Conservation (phyloP, 2,113 vertebrate genomes). For the Phyllostomus discolor region DNA sequence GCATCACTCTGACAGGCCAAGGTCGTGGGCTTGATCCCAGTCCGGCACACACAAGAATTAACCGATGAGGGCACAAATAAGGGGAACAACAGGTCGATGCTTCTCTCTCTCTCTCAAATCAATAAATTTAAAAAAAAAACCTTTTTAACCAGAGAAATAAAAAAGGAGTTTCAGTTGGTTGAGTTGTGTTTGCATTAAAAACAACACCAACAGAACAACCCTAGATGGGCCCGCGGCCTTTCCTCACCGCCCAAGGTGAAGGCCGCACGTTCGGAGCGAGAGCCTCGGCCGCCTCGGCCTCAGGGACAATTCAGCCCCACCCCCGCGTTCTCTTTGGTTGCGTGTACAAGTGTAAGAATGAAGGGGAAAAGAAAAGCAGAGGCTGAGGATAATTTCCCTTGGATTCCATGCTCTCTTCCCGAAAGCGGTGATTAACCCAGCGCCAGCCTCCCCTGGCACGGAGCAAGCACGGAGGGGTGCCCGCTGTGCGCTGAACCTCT, state of each 20-base stretch:
- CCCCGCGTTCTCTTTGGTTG: not conserved
- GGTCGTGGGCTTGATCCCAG: too few relatives aligned
- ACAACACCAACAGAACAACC: not conserved
- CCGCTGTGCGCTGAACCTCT: not conserved
- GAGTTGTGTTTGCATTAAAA: not conserved
- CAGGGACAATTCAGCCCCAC: not conserved
- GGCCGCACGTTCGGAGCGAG: not conserved
- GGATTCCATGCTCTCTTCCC: too few relatives aligned
- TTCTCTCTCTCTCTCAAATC: too few relatives aligned
- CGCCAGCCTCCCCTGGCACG: not conserved
- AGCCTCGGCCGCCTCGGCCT: not conserved
- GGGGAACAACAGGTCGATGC: too few relatives aligned
- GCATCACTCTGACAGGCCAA: too few relatives aligned
- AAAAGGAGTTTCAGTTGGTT: too few relatives aligned
- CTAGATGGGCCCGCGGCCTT: not conserved
- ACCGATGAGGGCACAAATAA: too few relatives aligned
- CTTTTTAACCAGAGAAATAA: not conserved
- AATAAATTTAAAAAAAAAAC: too few relatives aligned
- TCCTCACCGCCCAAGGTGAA: not conserved
- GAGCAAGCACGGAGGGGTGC: too few relatives aligned
- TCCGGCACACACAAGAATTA: too few relatives aligned
- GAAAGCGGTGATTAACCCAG: rapidly evolving
- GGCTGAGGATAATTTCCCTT: not conserved
- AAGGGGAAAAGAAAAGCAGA: not conserved
- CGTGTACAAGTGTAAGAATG: too few relatives aligned